Percentiles rank a stretch among this genome's conserved stretches.
These are phyloP conservation scores for Catharus minimus DNA, from an alignment of 2,113 vertebrate species.

Conservation along the genomic window DNA sequence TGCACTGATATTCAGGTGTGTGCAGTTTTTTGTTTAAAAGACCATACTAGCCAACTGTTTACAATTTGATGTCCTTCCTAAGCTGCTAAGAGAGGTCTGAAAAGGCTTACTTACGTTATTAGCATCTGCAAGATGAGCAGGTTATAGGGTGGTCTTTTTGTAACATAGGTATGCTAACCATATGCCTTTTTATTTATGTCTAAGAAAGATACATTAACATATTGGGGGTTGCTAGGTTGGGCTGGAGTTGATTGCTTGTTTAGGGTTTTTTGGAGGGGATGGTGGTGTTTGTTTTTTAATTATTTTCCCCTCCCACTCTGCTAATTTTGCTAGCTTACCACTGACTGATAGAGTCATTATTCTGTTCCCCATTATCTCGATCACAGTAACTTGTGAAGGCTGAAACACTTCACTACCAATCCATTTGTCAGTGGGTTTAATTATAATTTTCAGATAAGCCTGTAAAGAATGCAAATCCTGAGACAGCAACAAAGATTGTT, in stretches of 20 bases:
- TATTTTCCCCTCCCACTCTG: not conserved
- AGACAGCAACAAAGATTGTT: not conserved
- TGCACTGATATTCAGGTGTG: not conserved
- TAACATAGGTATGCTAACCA: not conserved
- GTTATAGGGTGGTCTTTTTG: not conserved
- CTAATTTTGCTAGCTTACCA: not conserved
- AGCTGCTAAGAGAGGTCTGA: not conserved
- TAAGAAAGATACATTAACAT: not conserved
- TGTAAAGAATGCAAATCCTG: not conserved
- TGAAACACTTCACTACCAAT: not conserved
- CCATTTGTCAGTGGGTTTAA: not conserved
- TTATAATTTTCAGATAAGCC: not conserved
- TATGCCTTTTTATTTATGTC: rapidly evolving
- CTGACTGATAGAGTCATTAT: not conserved
- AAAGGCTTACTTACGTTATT: not conserved
- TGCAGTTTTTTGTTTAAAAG: not conserved
- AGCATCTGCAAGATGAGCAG: not conserved
- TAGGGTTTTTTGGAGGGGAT: not conserved
- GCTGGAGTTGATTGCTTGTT: not conserved
- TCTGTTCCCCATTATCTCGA: not conserved
- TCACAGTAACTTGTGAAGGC: not conserved
- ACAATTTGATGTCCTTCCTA: not conserved
- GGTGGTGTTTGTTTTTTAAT: not conserved
- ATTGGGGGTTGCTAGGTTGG: not conserved
- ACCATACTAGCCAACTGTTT: not conserved